Evolutionary conservation across 2,113 vertebrate species (phyloP).

Genomic region (Gymnorhina tibicen): DNA sequence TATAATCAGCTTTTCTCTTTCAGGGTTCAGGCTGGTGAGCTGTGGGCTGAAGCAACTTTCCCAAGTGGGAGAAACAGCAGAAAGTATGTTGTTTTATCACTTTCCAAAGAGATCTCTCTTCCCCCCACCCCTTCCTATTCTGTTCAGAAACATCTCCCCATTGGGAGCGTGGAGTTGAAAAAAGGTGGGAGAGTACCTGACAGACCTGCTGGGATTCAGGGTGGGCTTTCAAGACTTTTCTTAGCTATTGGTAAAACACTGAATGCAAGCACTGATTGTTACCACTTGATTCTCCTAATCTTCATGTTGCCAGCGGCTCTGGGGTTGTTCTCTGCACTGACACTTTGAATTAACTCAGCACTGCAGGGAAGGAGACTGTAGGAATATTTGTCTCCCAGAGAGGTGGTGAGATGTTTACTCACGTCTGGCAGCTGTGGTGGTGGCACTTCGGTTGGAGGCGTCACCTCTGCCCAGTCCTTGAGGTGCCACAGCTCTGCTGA

Average conservation of each 20-base stretch:
- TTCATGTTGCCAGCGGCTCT: background rate
- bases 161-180: background rate
- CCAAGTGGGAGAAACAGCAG: background rate
- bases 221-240: background rate
- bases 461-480: background rate
- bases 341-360: background rate
- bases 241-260: background rate
- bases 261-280: background rate
- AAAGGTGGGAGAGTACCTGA: background rate
- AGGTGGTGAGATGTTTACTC: background rate
- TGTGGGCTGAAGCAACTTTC: background rate
- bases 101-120: background rate
- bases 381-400: background rate
- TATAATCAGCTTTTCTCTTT: background rate
- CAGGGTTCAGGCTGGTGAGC: background rate
- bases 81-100: background rate
- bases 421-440: background rate
- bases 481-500: background rate
- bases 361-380: background rate
- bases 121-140: background rate
- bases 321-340: background rate
- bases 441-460: background rate
- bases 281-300: background rate
- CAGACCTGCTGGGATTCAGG: background rate
- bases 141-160: background rate